These are phyloP conservation scores for Tyto alba DNA, from an alignment of 2,113 vertebrate species.

Conservation along the genomic window DNA sequence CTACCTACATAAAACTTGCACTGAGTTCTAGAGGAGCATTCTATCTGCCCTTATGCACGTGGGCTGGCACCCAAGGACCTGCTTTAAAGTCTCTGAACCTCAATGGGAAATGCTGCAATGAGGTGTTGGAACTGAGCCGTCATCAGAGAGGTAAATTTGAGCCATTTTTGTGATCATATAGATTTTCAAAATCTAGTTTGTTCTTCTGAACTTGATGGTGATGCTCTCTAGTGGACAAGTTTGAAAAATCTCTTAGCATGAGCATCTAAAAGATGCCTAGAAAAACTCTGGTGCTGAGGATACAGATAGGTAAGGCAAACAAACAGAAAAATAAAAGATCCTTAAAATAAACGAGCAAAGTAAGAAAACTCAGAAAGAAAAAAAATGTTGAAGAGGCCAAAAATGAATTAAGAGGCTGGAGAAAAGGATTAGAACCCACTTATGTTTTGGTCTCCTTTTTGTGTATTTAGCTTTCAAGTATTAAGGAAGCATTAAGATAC, in stretches of 20 bases:
- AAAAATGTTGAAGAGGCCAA: not conserved
- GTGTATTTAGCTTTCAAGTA: not conserved
- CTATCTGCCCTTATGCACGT: not conserved
- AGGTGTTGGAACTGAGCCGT: not conserved
- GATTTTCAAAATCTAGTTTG: not conserved
- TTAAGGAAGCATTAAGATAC: not conserved
- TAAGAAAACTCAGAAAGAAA: not conserved
- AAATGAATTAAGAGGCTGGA: not conserved
- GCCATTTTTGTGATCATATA: rapidly evolving
- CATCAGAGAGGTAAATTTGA: not conserved
- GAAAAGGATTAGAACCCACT: not conserved
- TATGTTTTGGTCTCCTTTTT: not conserved
- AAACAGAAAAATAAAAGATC: not conserved
- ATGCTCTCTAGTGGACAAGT: not conserved
- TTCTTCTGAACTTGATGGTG: not conserved
- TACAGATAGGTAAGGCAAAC: not conserved
- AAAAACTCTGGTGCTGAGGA: not conserved
- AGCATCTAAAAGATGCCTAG: not conserved
- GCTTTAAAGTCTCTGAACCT: not conserved
- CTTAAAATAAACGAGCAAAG: not conserved
- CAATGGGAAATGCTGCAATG: not conserved
- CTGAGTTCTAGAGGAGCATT: not conserved
- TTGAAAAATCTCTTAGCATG: not conserved
- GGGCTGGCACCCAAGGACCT: not conserved
- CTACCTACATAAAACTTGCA: not conserved